Evolutionary conservation across 2,113 vertebrate species (phyloP).

Genomic region (Pan paniscus): DNA sequence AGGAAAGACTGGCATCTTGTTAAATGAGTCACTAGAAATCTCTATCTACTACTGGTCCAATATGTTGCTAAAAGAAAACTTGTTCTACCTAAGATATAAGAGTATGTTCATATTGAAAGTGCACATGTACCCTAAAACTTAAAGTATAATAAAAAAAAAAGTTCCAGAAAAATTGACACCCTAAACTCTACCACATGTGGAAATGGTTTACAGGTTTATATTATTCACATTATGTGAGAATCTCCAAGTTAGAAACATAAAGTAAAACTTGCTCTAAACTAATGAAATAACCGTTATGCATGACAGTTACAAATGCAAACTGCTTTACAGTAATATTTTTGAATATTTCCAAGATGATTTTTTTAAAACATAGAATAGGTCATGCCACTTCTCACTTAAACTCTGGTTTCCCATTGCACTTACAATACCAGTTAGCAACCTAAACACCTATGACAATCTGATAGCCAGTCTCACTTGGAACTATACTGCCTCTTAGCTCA

Average conservation of each 20-base stretch:
- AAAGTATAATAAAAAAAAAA: no score
- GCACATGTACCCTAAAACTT: no score
- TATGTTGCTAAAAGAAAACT: neutral
- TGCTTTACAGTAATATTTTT: neutral
- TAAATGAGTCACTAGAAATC: neutral
- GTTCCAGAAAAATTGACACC: neutral
- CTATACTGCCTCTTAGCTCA: neutral
- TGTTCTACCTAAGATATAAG: neutral
- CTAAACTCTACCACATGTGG: neutral
- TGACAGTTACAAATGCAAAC: neutral
- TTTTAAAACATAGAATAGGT: neutral
- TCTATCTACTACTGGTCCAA: neutral
- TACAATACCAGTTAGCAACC: neutral
- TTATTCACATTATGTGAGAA: neutral
- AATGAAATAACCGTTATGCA: neutral
- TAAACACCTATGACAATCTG: neutral
- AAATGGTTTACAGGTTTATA: neutral
- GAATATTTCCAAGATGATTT: neutral
- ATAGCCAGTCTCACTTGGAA: neutral
- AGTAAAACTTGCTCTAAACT: neutral
- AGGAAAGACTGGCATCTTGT: neutral
- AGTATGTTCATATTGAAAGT: neutral
- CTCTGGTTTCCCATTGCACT: neutral
- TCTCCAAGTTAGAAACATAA: neutral
- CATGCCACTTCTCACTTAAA: neutral